Conservation (phyloP, 2,113 vertebrate genomes). For the Lycocorax pyrrhopterus region DNA sequence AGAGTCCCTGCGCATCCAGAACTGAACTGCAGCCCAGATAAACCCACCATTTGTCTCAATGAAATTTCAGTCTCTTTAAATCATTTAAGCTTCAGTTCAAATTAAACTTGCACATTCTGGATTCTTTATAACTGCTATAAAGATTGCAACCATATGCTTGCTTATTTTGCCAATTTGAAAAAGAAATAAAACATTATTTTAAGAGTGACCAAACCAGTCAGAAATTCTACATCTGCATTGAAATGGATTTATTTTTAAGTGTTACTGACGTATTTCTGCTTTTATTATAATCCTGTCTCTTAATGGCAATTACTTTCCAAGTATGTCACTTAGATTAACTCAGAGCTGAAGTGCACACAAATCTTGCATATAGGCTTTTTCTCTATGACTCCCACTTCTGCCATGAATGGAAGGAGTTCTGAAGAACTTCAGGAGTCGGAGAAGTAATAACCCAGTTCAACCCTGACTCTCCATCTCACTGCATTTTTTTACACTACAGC, state of each 20-base stretch:
- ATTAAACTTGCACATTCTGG: conserved; percentile 25
- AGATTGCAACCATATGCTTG: conserved; percentile 56
- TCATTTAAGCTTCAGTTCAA: background rate
- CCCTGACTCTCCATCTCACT: background rate
- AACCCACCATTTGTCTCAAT: background rate
- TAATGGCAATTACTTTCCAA: conserved; percentile 28
- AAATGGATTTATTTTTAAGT: background rate
- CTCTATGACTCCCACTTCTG: background rate
- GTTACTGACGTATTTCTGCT: conserved; percentile 31
- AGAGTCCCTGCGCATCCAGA: background rate
- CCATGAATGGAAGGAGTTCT: background rate
- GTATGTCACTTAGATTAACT: background rate
- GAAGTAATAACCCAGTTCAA: background rate
- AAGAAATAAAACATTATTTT: conserved; percentile 10
- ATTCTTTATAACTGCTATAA: background rate
- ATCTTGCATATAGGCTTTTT: background rate
- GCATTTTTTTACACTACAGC: background rate
- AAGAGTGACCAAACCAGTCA: conserved; percentile 26
- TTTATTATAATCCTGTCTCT: conserved; percentile 31
- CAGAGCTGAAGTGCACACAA: background rate
- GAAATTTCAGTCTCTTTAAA: conserved; percentile 4
- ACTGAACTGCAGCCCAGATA: background rate
- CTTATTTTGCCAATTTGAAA: conserved; percentile 37
- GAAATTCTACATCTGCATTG: conserved; percentile 8
- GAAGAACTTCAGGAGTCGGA: background rate